These are phyloP conservation scores for Aplodontia rufa DNA, from an alignment of 2,113 vertebrate genomes.

Conservation along the genomic window DNA sequence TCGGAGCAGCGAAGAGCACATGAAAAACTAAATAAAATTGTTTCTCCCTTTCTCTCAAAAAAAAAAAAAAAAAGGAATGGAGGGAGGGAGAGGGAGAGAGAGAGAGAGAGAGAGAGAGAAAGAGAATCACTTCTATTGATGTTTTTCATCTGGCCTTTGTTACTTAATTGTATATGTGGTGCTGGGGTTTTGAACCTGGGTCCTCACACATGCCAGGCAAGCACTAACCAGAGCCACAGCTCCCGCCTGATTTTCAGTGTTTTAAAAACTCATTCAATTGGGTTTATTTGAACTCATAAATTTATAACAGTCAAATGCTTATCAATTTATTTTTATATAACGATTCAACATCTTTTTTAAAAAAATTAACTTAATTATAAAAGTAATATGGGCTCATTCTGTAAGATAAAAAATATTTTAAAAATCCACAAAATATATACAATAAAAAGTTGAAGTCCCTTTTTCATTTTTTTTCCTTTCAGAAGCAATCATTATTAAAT, in stretches of 20 bases:
- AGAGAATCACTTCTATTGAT: no score
- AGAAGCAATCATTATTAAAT: slow-evolving; percentile 6
- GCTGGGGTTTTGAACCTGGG: no score
- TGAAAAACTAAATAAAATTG: no score
- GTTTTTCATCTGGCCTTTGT: no score
- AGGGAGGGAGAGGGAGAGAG: no score
- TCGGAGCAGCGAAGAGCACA: no score
- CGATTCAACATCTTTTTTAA: neutral
- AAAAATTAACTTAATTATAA: slow-evolving; percentile 11
- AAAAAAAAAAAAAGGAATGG: no score
- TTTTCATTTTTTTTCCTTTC: neutral
- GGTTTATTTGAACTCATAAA: neutral
- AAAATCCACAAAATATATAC: neutral
- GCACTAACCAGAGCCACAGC: no score
- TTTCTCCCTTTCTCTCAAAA: no score
- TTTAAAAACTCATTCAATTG: slow-evolving; percentile 21
- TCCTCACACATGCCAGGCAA: no score
- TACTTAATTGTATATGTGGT: no score
- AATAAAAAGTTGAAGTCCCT: neutral
- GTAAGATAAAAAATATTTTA: neutral
- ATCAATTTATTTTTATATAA: neutral
- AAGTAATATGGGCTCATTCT: neutral
- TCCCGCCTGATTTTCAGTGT: neutral
- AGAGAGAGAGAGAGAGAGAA: no score
- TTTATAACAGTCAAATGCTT: neutral